Evolutionary conservation across 1,140 invertebrate genomes (phyloP), one percentile per base, ranked within the genome.

Genomic region (Achroia grisella): DNA sequence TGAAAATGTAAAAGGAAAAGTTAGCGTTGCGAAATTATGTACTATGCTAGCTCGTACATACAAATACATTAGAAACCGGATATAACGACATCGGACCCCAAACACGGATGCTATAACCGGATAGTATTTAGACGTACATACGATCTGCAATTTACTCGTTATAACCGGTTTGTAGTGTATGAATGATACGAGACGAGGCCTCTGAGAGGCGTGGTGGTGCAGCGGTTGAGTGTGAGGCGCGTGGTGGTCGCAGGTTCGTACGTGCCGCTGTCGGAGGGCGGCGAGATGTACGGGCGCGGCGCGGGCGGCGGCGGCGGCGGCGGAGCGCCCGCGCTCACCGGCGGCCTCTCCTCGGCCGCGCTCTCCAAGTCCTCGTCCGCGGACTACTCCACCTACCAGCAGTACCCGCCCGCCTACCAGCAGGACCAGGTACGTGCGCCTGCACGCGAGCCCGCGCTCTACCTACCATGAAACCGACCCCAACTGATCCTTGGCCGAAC

Each of bases 331-430:
- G 69, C 77, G 39, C 76, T 80, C 15, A 64, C 76, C 10, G 75
- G 73, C 44, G 78, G 73, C 52, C 78, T 82, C 13, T 81, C 77
- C 2, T 77, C 78, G 4, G 78, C 76, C 23, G 81, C 73, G 54
- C 81, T 85, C 39, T 68, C 62, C 64, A 85, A 85, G 78, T 75
- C 70, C 34, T 81, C 82, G 1, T 83, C 80, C 2, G 77, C 80
- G 0, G 83, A 85, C 69, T 86, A 86, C 72, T 75, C 75, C 62
- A 74, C 73, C 15, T 87, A 86, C 71, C 82, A 86, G 71, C 86
- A 86, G 74, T 87, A 87, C 73, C 86, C 86, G 74, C 81, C 84
- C 56, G 79, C 84, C 53, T 85, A 85, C 66, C 84, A 86, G 64
- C 86, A 86, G 75, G 86, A 87, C 63, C 86, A 87, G 86, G 86